Base-by-base conservation (phyloP, 2,113 vertebrate species). In the Zonotrichia leucophrys region DNA sequence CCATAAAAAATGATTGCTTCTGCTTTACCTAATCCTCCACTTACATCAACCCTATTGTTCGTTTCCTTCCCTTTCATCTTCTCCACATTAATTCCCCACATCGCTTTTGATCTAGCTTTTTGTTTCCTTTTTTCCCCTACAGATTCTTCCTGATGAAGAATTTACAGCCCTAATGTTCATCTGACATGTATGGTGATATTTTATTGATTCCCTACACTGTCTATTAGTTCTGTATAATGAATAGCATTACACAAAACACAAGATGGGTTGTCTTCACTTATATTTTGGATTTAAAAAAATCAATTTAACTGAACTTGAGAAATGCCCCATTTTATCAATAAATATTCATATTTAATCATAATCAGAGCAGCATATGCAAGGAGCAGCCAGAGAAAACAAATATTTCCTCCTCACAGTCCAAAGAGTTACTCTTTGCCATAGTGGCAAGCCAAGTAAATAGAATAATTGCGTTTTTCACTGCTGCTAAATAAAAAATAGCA, bases 11-110 rank as follows among this genome's bases (percentile, higher is more conserved):
- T 75, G 60, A 96, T 93, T 93, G 72, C 90, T 94, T 95, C 60
- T 90, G 90, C 94, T 97, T 95, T 96, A 89, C 94, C 86, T 97
- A 97, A 89, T 95, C 91, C 92, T 94, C 70, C 76, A 94, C 58
- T 90, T 96, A 95, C 70, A 96, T 73, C 74, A 96, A 96, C 74
- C 76, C 83, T 46, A 96, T 95, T 96, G 94, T 93, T 94, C 62
- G 5, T 56, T 85, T 94, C 87, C 90, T 91, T 96, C 89, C 87
- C 92, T 96, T 96, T 96, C 91, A 97, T 95, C 92, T 95, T 94
- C 94, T 95, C 60, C 68, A 92, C 93, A 92, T 96, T 96, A 96
- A 96, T 96, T 96, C 90, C 68, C 50, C 81, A 60, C 77, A 94
- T 77, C 0, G 39, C 91, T 96, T 96, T 94, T 97, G 94, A 95